Evolutionary conservation across 2,888 invertebrate species (phyloP).

Genomic region (Asteroscopus sphinx): DNA sequence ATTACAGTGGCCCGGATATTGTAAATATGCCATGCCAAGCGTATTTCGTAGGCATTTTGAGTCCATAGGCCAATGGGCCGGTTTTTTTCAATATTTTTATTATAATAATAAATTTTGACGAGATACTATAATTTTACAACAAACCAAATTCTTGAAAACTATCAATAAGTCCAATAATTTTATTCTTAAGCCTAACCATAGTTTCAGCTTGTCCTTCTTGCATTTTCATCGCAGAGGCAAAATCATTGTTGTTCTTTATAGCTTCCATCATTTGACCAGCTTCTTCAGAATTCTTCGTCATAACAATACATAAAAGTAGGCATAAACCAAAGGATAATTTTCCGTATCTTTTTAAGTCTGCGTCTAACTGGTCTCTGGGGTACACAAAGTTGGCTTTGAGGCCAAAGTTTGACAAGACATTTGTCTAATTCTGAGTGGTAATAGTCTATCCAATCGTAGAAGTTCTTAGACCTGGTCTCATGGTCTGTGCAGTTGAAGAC

Average conservation of each 20-base stretch:
- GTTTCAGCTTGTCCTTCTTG: slow-evolving; percentile 36
- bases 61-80: too few relatives aligned
- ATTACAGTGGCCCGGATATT: too few relatives aligned
- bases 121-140: too few relatives aligned
- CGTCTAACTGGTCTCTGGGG: slow-evolving; percentile 58
- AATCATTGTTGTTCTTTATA: slow-evolving; percentile 20
- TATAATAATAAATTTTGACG: too few relatives aligned
- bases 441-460: too few relatives aligned
- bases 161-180: slow-evolving; percentile 55
- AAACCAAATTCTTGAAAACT: slow-evolving; percentile 53
- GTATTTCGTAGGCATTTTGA: too few relatives aligned
- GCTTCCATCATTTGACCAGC: slow-evolving; percentile 40
- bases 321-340: slow-evolving; percentile 45
- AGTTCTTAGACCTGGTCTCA: too few relatives aligned
- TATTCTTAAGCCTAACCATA: slow-evolving; percentile 34
- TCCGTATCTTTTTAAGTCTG: slow-evolving; percentile 58
- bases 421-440: too few relatives aligned
- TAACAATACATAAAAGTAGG: slow-evolving; percentile 43
- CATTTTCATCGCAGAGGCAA: slow-evolving; percentile 6
- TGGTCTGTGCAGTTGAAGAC: too few relatives aligned
- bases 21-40: too few relatives aligned
- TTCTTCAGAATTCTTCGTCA: slow-evolving; percentile 56
- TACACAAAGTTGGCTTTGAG: slow-evolving; percentile 55
- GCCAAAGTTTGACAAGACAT: slow-evolving; percentile 48
- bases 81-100: too few relatives aligned